These are phyloP conservation scores for Myiotriccus ornatus DNA, from an alignment of 2,797 vertebrate genomes.

Conservation along the genomic window DNA sequence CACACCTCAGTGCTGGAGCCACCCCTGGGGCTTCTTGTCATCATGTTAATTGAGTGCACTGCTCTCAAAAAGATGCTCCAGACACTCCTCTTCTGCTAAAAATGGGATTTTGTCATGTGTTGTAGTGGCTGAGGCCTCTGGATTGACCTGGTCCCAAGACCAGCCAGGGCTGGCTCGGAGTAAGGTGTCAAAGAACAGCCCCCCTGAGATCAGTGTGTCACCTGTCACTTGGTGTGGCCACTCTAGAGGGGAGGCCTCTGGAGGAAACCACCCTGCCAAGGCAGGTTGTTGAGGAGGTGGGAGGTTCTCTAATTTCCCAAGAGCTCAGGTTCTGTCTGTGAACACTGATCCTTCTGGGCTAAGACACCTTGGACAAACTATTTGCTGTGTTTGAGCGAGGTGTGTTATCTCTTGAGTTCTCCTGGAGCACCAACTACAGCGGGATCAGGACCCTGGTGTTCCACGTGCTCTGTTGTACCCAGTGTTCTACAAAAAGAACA, in stretches of 20 bases:
- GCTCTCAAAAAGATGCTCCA: not conserved
- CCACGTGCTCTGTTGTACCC: not conserved
- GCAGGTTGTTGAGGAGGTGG: not conserved
- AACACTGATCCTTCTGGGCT: not conserved
- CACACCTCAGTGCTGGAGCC: not conserved
- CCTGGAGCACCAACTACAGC: not conserved
- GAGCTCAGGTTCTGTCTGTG: not conserved
- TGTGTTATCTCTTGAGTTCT: not conserved
- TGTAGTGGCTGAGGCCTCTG: not conserved
- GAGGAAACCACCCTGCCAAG: not conserved
- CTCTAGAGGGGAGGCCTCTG: not conserved
- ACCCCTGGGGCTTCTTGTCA: not conserved
- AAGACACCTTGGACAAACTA: not conserved
- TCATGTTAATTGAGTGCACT: rapidly evolving
- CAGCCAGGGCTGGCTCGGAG: no score
- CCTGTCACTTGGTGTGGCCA: not conserved
- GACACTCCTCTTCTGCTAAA: not conserved
- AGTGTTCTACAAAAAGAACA: not conserved
- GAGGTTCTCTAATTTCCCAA: not conserved
- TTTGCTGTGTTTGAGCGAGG: not conserved
- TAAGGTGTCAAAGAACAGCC: not conserved
- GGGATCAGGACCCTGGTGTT: not conserved
- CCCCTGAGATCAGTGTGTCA: not conserved
- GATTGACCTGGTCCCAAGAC: not conserved
- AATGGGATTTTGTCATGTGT: rapidly evolving